These are phyloP conservation scores for Malurus alboscapulatus DNA, from an alignment of 2,113 vertebrate genomes.

Conservation along the genomic window DNA sequence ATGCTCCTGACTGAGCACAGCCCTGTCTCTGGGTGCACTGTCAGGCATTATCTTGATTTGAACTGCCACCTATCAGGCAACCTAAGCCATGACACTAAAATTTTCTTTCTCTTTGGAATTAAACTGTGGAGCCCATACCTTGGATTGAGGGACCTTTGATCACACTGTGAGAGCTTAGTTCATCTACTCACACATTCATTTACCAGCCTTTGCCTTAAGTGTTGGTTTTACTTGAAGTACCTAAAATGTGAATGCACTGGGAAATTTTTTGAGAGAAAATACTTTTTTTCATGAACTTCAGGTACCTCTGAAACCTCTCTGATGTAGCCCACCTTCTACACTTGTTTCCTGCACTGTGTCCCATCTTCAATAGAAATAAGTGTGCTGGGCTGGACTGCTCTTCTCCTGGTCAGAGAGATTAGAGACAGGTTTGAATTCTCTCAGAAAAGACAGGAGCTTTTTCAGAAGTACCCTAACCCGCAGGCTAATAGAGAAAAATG, in stretches of 20 bases:
- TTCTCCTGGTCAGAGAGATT: background rate
- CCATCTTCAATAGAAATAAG: background rate
- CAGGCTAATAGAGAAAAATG: background rate
- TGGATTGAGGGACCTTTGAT: background rate
- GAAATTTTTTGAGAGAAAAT: background rate
- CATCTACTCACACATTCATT: background rate
- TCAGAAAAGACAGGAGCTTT: background rate
- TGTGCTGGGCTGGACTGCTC: background rate
- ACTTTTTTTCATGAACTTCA: background rate
- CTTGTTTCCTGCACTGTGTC: background rate
- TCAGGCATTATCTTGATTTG: background rate
- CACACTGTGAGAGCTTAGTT: background rate
- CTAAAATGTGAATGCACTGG: background rate
- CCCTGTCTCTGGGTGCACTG: background rate
- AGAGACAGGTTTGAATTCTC: background rate
- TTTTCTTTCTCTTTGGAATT: background rate
- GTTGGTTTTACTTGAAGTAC: background rate
- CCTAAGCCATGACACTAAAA: background rate
- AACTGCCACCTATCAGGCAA: background rate
- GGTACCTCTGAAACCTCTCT: background rate
- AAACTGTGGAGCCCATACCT: background rate
- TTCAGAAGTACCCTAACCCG: background rate
- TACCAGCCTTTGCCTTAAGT: background rate
- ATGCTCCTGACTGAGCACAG: background rate
- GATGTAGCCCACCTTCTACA: background rate